Conservation (phyloP, 30 jellyfish, hydroid and myxozoan genomes). For the Cassiopea xamachana region DNA sequence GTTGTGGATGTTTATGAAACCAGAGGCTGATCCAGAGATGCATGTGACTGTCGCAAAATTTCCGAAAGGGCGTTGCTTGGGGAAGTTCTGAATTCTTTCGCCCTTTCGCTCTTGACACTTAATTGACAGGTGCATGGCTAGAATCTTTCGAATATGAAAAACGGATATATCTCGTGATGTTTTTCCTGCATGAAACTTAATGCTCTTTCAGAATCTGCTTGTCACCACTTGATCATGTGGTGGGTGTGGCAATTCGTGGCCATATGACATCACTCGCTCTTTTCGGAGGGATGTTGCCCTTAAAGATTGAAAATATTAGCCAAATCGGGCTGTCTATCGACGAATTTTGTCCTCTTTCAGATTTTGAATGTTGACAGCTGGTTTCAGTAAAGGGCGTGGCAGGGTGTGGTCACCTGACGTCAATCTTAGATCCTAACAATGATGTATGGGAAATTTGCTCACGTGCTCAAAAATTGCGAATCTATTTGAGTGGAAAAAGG, state of each 20-base stretch:
- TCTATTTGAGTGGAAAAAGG: not conserved
- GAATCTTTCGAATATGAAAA: conserved; percentile 61
- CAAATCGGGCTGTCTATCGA: conserved; percentile 6
- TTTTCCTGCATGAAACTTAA: conserved; percentile 43
- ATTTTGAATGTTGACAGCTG: conserved; percentile 2
- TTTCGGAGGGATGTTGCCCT: conserved; percentile 4
- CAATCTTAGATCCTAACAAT: conserved; percentile 21
- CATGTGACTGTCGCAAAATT: no score
- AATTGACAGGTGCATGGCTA: conserved; percentile 49
- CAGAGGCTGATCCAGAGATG: no score
- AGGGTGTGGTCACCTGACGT: conserved; percentile 47
- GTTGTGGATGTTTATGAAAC: no score
- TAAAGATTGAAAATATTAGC: conserved; percentile 25
- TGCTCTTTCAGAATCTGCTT: conserved; percentile 67
- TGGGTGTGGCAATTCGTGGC: not conserved
- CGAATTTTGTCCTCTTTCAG: conserved; percentile 32
- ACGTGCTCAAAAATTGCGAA: conserved; percentile 3
- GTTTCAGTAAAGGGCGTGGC: not conserved
- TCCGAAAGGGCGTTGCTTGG: no score
- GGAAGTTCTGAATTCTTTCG: no score
- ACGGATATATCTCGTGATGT: conserved; percentile 42
- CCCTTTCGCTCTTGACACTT: no score
- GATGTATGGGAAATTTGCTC: conserved; percentile 17
- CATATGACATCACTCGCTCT: conserved; percentile 46
- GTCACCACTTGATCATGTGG: conserved; percentile 50